Evolutionary conservation across 1,140 invertebrate genomes (phyloP).

Genomic region (Agraylea sexmaculata): DNA sequence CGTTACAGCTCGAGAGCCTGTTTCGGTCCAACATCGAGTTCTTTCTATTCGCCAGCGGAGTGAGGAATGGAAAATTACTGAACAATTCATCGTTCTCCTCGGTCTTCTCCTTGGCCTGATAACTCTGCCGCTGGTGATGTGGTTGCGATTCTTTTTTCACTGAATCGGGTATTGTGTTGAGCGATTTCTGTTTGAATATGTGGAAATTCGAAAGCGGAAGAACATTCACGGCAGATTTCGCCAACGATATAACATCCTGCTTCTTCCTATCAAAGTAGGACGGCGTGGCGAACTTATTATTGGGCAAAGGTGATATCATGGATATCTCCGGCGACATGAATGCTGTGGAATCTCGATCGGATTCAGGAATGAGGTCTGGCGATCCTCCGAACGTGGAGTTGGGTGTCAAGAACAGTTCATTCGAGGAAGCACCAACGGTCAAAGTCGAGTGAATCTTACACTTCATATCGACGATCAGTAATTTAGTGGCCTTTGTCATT

Average conservation of each 20-base stretch:
- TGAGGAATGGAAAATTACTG: conserved; percentile 39
- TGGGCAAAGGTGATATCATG: conserved; percentile 17
- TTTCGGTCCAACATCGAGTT: conserved; percentile 28
- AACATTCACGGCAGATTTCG: conserved; percentile 27
- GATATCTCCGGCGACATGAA: conserved; percentile 32
- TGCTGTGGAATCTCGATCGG: conserved; percentile 25
- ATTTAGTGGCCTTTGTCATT: conserved; percentile 19
- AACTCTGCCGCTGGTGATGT: conserved; percentile 26
- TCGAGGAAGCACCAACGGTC: conserved; percentile 24
- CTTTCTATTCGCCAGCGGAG: conserved; percentile 38
- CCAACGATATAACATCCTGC: conserved; percentile 25
- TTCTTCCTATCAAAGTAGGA: conserved; percentile 37
- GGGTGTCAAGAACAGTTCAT: conserved; percentile 29
- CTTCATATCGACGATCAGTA: conserved; percentile 17
- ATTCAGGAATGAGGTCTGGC: conserved; percentile 28
- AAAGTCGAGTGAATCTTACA: conserved; percentile 2
- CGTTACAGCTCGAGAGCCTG: conserved; percentile 31
- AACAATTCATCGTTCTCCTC: conserved; percentile 31
- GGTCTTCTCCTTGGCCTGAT: conserved; percentile 17
- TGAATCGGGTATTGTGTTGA: conserved; percentile 35
- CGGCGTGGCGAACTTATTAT: conserved; percentile 30
- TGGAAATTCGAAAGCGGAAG: conserved; percentile 36
- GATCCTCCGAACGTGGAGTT: conserved; percentile 24
- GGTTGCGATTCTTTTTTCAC: no score
- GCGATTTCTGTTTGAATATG: conserved; percentile 38